These are phyloP conservation scores for Thamnophis elegans DNA, from an alignment of 2,797 vertebrate species.

Conservation along the genomic window DNA sequence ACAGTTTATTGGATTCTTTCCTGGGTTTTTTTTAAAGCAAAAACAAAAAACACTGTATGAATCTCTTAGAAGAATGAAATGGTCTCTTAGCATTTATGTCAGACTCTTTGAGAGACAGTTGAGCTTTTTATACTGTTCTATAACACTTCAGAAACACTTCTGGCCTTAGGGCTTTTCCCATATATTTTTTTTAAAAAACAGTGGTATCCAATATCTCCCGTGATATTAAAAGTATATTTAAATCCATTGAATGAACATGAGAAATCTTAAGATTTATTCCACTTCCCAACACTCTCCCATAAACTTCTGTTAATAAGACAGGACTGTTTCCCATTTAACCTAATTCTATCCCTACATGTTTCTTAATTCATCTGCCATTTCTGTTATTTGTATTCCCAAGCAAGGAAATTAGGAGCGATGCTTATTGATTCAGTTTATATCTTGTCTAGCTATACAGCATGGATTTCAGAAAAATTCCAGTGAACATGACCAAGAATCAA, in stretches of 20 bases:
- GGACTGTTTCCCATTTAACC: neutral
- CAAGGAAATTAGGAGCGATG: neutral
- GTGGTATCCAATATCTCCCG: neutral
- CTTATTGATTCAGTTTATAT: neutral
- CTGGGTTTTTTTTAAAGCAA: neutral
- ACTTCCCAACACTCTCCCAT: neutral
- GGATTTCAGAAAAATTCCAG: neutral
- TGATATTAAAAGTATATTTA: neutral
- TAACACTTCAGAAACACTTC: neutral
- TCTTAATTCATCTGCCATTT: neutral
- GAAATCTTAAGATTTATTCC: neutral
- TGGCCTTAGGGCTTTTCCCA: neutral
- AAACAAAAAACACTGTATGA: neutral
- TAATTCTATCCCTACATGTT: neutral
- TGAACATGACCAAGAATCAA: neutral
- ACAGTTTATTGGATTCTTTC: neutral
- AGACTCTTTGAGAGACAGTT: neutral
- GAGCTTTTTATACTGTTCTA: neutral
- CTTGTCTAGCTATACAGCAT: neutral
- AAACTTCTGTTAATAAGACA: neutral
- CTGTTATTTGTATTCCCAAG: neutral
- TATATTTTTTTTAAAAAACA: too few relatives aligned
- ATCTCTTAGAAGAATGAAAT: neutral
- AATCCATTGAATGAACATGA: neutral
- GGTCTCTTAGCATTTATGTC: neutral